Base-by-base conservation (phyloP, 2,888 invertebrate genomes). In the Drosophila planitibia region DNA sequence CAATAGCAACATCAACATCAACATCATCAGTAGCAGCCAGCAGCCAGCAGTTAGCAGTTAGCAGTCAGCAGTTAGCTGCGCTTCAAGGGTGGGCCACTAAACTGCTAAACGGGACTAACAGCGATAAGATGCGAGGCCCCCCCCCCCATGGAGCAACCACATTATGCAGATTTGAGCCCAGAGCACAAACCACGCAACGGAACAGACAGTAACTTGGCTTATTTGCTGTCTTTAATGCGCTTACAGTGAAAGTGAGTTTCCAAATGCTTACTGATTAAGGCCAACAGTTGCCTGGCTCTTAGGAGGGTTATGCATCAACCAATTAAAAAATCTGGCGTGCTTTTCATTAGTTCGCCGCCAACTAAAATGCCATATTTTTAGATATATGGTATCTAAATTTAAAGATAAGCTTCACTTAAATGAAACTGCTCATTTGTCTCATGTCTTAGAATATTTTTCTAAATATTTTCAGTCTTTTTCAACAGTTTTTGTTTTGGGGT, bases 111-210 rank as follows among this genome's bases (percentile, higher is more conserved):
- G 51, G 41, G 35, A 41, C 39, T 33, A 33, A 33, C 25, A 28
- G 39, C 63, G 55, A 25, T 52, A 12, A 52, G 39, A 69, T 62
- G 70, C 62, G 57, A 54, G 53, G 16, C 70, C 0, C 4, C 33
- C 30, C 5, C 30, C 33, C 33, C 68, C 72, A 47, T 47, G 57
- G 63, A 44, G 71, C 73, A 49, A 53, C 39, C 78, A 54, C 64
- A 77, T 72, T 76, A 76, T 76, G 76, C 76, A 78, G 73, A 78
- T 73, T 77, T 66, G 32, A 69, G 57, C 65, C 37, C 35, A 73
- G 33, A 69, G 70, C 65, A 55, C 49, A 55, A 55, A 51, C 55
- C 73, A 55, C 49, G 68, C 39, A 63, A 57, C 52, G 65, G 35
- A 65, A 44, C 65, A 65, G 35, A 62, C 55, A 55, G 49, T 19